phyloP scores from a whole-genome alignment of 2,888 invertebrate species.

The Lithophane semibrunnea region DNA sequence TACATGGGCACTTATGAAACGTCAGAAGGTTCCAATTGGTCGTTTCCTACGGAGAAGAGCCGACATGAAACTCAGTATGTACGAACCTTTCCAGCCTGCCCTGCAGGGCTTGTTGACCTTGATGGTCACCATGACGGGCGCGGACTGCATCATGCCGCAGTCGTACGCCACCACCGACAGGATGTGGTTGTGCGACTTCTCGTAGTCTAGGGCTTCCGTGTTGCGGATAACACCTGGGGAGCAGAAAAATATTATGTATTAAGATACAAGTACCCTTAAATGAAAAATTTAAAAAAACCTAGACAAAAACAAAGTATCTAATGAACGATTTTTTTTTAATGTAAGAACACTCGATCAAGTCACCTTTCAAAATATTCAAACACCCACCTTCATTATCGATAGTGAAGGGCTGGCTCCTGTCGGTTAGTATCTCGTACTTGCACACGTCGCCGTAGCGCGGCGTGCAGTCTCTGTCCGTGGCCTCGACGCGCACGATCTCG shows the following conservation, averaged over 20 bases:
- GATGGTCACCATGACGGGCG: constrained; percentile 98
- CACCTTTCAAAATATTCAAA: no score
- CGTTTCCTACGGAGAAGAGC: neutral
- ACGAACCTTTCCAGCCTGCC: constrained; percentile 94
- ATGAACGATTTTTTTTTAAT: no score
- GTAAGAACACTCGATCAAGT: no score
- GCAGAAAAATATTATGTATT: no score
- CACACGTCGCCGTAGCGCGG: constrained; percentile 98
- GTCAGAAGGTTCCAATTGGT: neutral
- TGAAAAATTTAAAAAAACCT: no score
- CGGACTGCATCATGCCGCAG: constrained; percentile 98
- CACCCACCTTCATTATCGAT: constrained; percentile 96
- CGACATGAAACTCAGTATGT: neutral
- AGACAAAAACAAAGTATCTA: no score
- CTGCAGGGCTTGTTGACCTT: constrained; percentile 96
- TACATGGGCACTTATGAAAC: neutral
- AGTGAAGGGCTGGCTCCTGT: constrained; percentile 93
- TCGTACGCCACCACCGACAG: constrained; percentile 99
- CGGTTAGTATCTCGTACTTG: constrained; percentile 98
- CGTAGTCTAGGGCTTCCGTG: constrained; percentile 97
- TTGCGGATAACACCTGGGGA: constrained; percentile 95
- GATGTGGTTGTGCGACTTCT: constrained; percentile 98
- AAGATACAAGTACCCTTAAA: no score
- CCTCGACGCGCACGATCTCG: constrained; percentile 97
- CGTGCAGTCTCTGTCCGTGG: constrained; percentile 98